phyloP scores from a whole-genome alignment of 2,797 vertebrate genomes.

The Silurus aristotelis region DNA sequence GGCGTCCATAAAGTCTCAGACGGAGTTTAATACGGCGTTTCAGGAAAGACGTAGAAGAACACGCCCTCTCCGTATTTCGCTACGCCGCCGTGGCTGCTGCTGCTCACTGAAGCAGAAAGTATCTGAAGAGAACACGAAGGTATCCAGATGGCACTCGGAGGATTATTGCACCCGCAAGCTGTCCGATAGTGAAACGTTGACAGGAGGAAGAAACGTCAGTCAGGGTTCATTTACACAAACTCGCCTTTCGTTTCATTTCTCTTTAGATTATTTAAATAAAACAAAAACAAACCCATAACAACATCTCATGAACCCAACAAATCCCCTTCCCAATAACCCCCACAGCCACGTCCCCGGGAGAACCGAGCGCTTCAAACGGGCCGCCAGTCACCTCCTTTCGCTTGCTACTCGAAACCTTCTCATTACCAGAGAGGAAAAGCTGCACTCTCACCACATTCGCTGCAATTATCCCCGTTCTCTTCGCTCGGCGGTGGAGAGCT shows the following conservation, averaged over 20 bases:
- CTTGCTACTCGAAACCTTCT: neutral
- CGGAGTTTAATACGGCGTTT: no score
- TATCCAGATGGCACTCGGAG: slow-evolving; percentile 1
- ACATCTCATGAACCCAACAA: no score
- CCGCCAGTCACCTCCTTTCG: neutral
- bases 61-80: neutral
- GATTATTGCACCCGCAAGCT: neutral
- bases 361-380: neutral
- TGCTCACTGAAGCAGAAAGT: neutral
- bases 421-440: slow-evolving; percentile 39
- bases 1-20: no score
- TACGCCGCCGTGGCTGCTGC: neutral
- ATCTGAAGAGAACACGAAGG: neutral
- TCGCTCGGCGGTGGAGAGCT: slow-evolving; percentile 25
- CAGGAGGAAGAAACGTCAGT: neutral
- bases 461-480: slow-evolving; percentile 47
- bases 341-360: neutral
- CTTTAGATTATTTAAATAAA: neutral
- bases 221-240: neutral
- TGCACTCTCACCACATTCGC: slow-evolving; percentile 32
- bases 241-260: neutral
- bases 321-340: neutral
- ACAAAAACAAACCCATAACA: neutral
- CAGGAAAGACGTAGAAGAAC: no score
- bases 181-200: neutral